phyloP scores from a whole-genome alignment of 2,113 vertebrate genomes.

The Mesitornis unicolor region DNA sequence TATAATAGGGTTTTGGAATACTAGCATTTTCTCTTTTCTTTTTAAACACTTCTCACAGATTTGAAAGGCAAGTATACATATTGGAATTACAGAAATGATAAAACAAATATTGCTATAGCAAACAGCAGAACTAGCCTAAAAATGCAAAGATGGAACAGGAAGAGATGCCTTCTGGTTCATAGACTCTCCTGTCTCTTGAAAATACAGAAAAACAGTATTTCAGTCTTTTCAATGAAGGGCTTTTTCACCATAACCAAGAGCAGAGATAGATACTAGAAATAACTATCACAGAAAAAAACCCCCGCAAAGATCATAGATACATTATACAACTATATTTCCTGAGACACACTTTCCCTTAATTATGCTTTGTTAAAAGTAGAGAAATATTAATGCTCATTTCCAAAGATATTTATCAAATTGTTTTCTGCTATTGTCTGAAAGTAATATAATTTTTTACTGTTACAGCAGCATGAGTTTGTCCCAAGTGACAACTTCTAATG shows the following conservation, averaged over 20 bases:
- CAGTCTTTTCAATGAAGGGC: background rate
- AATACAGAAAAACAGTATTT: conserved; percentile 1
- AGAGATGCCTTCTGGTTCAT: conserved; percentile 28
- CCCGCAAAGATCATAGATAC: conserved; percentile 9
- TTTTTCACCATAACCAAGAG: background rate
- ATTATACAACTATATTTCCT: conserved; percentile 53
- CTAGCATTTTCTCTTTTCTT: conserved; percentile 74
- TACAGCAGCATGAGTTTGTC: conserved; percentile 54
- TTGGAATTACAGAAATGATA: conserved; percentile 63
- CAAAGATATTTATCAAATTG: conserved; percentile 33
- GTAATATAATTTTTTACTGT: conserved; percentile 41
- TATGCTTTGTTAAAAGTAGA: conserved; percentile 21
- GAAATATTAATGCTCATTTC: background rate
- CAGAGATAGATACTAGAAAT: conserved; percentile 7
- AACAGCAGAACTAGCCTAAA: conserved; percentile 56
- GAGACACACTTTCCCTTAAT: conserved; percentile 3
- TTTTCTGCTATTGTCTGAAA: conserved; percentile 49
- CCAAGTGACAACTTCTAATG: conserved; percentile 52
- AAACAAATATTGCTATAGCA: conserved; percentile 51
- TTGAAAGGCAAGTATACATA: conserved; percentile 68
- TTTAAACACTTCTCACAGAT: conserved; percentile 75
- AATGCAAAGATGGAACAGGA: conserved; percentile 28
- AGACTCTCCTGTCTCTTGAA: conserved; percentile 43
- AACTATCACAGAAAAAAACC: conserved; percentile 22
- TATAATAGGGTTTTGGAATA: conserved; percentile 77